Evolutionary conservation across 1,140 invertebrate species (phyloP), one percentile per base, ranked within the genome.

Genomic region (Euschistus heros): DNA sequence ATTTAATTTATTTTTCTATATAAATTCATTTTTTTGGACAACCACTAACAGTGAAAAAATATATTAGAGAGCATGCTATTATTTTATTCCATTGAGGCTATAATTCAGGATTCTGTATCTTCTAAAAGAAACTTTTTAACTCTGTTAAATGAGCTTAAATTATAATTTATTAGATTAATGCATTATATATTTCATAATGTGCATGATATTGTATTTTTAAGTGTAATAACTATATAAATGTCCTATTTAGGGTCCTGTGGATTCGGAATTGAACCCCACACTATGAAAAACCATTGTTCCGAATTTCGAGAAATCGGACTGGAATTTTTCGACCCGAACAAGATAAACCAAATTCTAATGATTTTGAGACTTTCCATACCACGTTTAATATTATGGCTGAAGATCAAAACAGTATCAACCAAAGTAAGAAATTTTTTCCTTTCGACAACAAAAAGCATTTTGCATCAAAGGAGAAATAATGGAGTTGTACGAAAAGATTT

Each of bases 261-360:
- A 15, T 82, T 83, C 70, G 82, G 82, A 13, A 72, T 82, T 2
- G 76, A 82, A 52, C 77, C 77, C 17, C 76, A 81, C 61, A 78
- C 76, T 8, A 72, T 82, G 68, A 71, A 69, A 17, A 69, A 78
- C 69, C 72, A 75, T 0, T 67, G 78, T 20, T 76, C 79, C 37
- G 75, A 79, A 63, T 82, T 82, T 68, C 71, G 74, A 55, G 64
- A 69, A 44, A 78, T 80, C 70, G 78, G 78, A 0, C 68, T 70
- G 18, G 63, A 62, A 72, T 74, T 69, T 70, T 73, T 62, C 72
- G 73, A 71, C 71, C 73, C 47, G n/a, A 72, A 24, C 61, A 64
- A n/a, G 70, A 75, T 64, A 60, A 71, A 50, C 33, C 74, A 60
- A 26, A 0, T 59, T 17, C 24, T 68, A 10, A 17, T 33, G 55